Evolutionary conservation across 1,140 invertebrate species (phyloP), one percentile per base, ranked within the genome.

Genomic region (Nylanderia fulva): DNA sequence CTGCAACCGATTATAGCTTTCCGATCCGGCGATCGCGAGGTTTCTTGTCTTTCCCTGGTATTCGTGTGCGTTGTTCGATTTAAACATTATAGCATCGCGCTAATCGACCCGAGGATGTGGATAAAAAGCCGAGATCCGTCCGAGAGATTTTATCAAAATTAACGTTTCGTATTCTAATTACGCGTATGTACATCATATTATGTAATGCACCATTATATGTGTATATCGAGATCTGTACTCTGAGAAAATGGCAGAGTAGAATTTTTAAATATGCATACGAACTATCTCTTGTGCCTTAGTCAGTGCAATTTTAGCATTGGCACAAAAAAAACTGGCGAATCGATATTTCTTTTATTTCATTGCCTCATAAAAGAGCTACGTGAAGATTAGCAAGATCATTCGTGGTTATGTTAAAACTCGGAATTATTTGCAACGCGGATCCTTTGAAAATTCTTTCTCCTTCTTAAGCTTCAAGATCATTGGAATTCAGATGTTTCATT

Each of bases 1-100:
- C n/a, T 33, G 52, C 66, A 82, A 60, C 66, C 77, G 64, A 80
- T 80, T 80, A 58, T 39, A 58, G 54, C 77, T 82, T 71, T 58
- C 66, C 66, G 77, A 80, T 71, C 66, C 54, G 36, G 66, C 77
- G 45, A 72, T 72, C 52, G 77, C 52, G 54, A 39, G 52, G 64
- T 56, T 33, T 71, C 63, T 82, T 18, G 77, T 72, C 52, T 71
- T 33, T 82, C 71, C 77, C 77, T 18, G 66, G 66, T 58, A 82
- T 82, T 82, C 77, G 66, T 42, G 66, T 42, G 66, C 66, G 52
- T 39, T 54, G 52, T 45, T 82, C 52, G 33, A 42, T 71, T 71
- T 56, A 15, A 69, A 71, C 36, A 54, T 54, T 29, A 11, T n/a
- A 56, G 52, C n/a, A 54, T 11, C 45, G 61, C 76, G n/a, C 13